These are phyloP conservation scores for Heliconius charithonia DNA, from an alignment of 2,888 invertebrate genomes.

Conservation along the genomic window DNA sequence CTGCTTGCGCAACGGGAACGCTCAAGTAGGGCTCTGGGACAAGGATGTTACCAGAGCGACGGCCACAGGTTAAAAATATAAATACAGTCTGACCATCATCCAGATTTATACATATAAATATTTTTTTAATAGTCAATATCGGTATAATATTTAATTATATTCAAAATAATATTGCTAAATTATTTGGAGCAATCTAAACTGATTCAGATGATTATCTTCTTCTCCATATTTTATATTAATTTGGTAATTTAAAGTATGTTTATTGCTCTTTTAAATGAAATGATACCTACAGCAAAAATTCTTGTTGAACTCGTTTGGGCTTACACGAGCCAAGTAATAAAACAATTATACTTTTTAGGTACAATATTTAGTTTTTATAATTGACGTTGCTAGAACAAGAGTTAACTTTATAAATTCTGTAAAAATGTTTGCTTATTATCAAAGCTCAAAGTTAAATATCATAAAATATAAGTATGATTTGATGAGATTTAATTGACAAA, in stretches of 20 bases:
- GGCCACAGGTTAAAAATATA: constrained; percentile 29
- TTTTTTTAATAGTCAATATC: neutral
- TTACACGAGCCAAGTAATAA: constrained; percentile 8
- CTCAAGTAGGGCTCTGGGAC: constrained; percentile 61
- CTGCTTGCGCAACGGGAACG: constrained; percentile 78
- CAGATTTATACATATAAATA: neutral
- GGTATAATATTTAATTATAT: neutral
- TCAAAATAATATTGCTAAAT: neutral
- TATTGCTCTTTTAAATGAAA: constrained; percentile 22
- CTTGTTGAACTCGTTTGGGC: constrained; percentile 23
- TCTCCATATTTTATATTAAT: constrained; percentile 14
- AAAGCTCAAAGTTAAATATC: too few species aligned
- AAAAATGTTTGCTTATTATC: neutral
- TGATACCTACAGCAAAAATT: constrained; percentile 8
- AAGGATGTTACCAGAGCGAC: constrained; percentile 44
- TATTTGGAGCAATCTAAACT: constrained; percentile 9
- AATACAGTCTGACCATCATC: neutral
- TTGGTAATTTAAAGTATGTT: constrained; percentile 16
- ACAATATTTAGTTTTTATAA: constrained; percentile 13
- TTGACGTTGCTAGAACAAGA: neutral
- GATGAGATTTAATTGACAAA: neutral
- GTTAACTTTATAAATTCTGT: neutral
- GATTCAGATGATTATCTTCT: neutral
- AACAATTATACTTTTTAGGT: neutral
- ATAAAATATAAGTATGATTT: neutral